A percentile compares a stretch with the other conserved stretches of the same genome.
Conservation (phyloP, 2,797 vertebrate genomes). For the Bufotes viridis region DNA sequence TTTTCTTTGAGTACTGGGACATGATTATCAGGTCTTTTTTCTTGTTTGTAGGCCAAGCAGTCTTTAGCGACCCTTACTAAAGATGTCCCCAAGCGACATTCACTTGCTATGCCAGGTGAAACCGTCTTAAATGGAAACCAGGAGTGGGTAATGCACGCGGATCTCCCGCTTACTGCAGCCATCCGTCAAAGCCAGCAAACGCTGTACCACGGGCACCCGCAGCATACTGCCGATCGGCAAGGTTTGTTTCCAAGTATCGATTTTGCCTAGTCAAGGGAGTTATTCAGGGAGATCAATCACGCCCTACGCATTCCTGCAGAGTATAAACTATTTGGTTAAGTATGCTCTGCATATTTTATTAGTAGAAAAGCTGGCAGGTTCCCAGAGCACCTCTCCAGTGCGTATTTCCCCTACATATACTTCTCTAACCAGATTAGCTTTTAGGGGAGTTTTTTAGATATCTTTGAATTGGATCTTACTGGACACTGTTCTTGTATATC, state of each 20-base stretch:
- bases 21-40: slow-evolving; percentile 21
- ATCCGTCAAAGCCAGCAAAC: slow-evolving; percentile 98
- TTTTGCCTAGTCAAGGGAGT: not conserved
- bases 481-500: too few species aligned
- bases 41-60: slow-evolving; percentile 87
- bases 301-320: not conserved
- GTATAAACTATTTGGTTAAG: slow-evolving; percentile 28
- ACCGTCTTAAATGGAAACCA: slow-evolving; percentile 93
- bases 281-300: not conserved
- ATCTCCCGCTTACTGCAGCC: slow-evolving; percentile 94
- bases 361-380: slow-evolving; percentile 5
- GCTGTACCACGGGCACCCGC: slow-evolving; percentile 89
- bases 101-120: slow-evolving; percentile 88
- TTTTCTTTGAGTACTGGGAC: not conserved
- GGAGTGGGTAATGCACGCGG: slow-evolving; percentile 96
- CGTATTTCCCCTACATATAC: not conserved
- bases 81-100: slow-evolving; percentile 95
- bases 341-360: slow-evolving; percentile 1
- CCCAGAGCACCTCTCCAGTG: not conserved
- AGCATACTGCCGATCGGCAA: slow-evolving; percentile 88
- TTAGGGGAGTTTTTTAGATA: not conserved
- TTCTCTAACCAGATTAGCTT: not conserved
- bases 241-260: slow-evolving; percentile 73
- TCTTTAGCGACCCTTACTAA: slow-evolving; percentile 94
- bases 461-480: too few species aligned